These are phyloP conservation scores for Spatulosminthurus flaviceps DNA, from an alignment of 2,888 invertebrate genomes.

Conservation along the genomic window DNA sequence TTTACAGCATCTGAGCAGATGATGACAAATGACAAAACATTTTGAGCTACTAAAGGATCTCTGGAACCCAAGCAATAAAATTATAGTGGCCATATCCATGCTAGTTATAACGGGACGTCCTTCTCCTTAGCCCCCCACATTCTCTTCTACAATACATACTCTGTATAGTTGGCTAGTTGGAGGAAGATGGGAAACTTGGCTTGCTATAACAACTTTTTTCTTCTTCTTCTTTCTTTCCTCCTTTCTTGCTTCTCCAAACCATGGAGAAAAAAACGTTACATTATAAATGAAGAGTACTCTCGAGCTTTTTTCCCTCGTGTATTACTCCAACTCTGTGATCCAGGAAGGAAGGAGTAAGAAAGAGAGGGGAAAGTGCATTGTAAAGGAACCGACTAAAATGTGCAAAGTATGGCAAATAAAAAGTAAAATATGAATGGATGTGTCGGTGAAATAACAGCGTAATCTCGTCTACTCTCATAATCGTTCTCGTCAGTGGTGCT, in stretches of 20 bases:
- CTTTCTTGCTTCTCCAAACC: no score
- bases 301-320: slow-evolving; percentile 5
- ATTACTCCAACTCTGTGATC: slow-evolving; percentile 17
- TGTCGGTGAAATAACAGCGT: slow-evolving; percentile 49
- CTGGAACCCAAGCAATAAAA: slow-evolving; percentile 1
- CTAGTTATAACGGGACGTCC: background rate
- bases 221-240: no score
- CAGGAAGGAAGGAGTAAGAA: slow-evolving; percentile 1
- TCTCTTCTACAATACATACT: no score
- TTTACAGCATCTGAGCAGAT: background rate
- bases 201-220: no score
- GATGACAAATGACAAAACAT: slow-evolving; percentile 27
- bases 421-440: slow-evolving; percentile 50
- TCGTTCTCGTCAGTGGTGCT: slow-evolving; percentile 45
- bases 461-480: slow-evolving; percentile 51
- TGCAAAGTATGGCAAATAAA: slow-evolving; percentile 49
- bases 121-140: no score
- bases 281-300: background rate
- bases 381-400: slow-evolving; percentile 44
- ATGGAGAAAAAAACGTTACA: background rate
- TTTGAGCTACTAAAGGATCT: slow-evolving; percentile 11
- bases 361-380: slow-evolving; percentile 10
- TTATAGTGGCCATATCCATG: background rate
- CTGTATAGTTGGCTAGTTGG: no score
- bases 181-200: no score